phyloP scores from a whole-genome alignment of 2,797 vertebrate genomes.

The Corythornis leucogaster region DNA sequence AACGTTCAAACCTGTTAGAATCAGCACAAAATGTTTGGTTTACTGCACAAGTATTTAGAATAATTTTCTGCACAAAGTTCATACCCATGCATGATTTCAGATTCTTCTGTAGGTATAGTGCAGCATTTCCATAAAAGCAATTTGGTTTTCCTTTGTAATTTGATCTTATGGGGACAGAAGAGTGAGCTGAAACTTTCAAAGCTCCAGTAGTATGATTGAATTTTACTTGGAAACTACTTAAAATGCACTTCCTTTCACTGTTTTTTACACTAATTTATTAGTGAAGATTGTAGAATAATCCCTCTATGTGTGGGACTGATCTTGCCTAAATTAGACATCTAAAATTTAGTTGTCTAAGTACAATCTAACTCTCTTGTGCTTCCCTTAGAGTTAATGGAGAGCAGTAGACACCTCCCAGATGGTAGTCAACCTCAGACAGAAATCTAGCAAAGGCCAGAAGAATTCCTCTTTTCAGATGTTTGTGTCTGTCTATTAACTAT shows the following conservation, averaged over 20 bases:
- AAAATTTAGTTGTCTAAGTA: neutral
- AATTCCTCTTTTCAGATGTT: constrained; percentile 27
- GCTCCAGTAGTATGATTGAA: fast-evolving
- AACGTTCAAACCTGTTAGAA: neutral
- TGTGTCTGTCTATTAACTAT: constrained; percentile 20
- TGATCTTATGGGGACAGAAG: neutral
- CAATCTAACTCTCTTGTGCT: neutral
- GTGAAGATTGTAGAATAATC: neutral
- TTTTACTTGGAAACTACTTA: neutral
- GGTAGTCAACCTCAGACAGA: neutral
- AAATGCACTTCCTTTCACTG: neutral
- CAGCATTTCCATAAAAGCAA: neutral
- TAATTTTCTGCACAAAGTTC: neutral
- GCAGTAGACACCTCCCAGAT: neutral
- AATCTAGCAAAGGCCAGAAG: neutral
- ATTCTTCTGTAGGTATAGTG: neutral
- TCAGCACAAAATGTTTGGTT: neutral
- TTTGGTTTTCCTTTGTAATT: neutral
- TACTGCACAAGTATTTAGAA: neutral
- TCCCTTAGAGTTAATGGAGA: neutral
- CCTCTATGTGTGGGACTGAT: neutral
- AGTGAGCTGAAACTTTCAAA: neutral
- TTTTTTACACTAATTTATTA: neutral
- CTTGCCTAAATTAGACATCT: neutral
- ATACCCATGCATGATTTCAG: neutral